These are phyloP conservation scores for Drosophila biarmipes DNA, from an alignment of 1,140 invertebrate species.

Conservation along the genomic window DNA sequence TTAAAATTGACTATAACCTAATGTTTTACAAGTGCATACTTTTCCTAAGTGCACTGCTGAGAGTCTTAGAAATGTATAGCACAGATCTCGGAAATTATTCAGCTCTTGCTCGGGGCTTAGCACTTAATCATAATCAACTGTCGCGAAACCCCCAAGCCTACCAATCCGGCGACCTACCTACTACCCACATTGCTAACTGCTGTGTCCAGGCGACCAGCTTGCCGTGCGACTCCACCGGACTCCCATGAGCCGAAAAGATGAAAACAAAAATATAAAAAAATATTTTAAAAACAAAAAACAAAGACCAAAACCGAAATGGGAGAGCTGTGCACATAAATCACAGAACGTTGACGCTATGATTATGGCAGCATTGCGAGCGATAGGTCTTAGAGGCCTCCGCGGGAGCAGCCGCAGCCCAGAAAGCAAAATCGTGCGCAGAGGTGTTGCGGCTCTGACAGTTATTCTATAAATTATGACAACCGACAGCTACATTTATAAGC, in stretches of 20 bases:
- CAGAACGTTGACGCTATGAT: conserved; percentile 80
- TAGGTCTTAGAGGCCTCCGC: conserved; percentile 57
- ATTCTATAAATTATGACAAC: conserved; percentile 83
- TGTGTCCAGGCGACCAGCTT: conserved; percentile 36
- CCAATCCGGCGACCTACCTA: conserved; percentile 54
- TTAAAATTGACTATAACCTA: too few relatives aligned
- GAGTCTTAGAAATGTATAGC: conserved; percentile 60
- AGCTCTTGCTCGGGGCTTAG: conserved; percentile 60
- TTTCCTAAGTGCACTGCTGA: conserved; percentile 3
- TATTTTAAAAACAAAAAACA: conserved; percentile 38
- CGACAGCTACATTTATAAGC: conserved; percentile 82
- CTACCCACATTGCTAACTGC: conserved; percentile 57
- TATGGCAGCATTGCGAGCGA: conserved; percentile 62
- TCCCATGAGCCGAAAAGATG: conserved; percentile 59
- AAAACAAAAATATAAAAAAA: conserved; percentile 27
- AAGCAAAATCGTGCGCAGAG: conserved; percentile 69
- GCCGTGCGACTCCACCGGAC: conserved; percentile 20
- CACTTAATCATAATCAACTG: conserved; percentile 84
- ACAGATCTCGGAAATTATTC: conserved; percentile 61
- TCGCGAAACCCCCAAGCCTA: conserved; percentile 74
- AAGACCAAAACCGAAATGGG: conserved; percentile 57
- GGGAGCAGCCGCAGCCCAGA: conserved; percentile 35
- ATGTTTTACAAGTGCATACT: not conserved
- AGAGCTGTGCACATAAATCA: conserved; percentile 71
- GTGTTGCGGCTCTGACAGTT: conserved; percentile 78